Conservation (phyloP, 2,888 invertebrate genomes). For the Drosophila suboccidentalis region DNA sequence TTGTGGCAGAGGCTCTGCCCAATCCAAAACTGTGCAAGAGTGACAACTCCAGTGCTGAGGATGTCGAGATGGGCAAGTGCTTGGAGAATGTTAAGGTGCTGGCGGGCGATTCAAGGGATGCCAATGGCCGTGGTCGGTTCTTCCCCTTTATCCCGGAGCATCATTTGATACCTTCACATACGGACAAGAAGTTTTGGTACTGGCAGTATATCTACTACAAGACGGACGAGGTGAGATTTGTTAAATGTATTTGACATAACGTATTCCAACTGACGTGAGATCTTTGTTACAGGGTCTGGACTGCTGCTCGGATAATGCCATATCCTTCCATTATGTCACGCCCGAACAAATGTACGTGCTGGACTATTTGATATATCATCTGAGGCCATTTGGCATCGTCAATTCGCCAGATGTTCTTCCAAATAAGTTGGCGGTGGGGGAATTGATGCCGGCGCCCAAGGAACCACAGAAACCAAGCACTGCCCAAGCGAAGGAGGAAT, state of each 20-base stretch:
- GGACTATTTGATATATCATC: constrained; percentile 97
- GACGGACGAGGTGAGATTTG: constrained; percentile 88
- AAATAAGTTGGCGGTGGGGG: constrained; percentile 70
- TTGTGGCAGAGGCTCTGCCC: constrained; percentile 91
- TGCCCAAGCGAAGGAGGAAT: constrained; percentile 28
- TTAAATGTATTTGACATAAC: background rate
- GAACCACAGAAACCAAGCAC: constrained; percentile 24
- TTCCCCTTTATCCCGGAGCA: constrained; percentile 98
- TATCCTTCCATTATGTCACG: constrained; percentile 97
- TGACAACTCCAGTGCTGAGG: constrained; percentile 86
- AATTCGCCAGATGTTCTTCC: constrained; percentile 80
- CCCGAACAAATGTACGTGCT: constrained; percentile 98
- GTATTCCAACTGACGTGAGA: background rate
- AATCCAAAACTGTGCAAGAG: constrained; percentile 86
- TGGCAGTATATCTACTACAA: constrained; percentile 98
- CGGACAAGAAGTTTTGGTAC: constrained; percentile 95
- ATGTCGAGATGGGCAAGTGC: constrained; percentile 89
- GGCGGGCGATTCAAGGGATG: constrained; percentile 96
- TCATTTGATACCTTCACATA: constrained; percentile 96
- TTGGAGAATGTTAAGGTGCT: constrained; percentile 93
- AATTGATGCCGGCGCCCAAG: constrained; percentile 67
- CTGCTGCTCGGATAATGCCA: constrained; percentile 97
- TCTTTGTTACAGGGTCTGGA: constrained; percentile 80
- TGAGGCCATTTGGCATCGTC: constrained; percentile 91
- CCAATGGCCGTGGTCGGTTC: constrained; percentile 94